Evolutionary conservation across 2,113 vertebrate species (phyloP).

Genomic region (Anhinga anhinga): DNA sequence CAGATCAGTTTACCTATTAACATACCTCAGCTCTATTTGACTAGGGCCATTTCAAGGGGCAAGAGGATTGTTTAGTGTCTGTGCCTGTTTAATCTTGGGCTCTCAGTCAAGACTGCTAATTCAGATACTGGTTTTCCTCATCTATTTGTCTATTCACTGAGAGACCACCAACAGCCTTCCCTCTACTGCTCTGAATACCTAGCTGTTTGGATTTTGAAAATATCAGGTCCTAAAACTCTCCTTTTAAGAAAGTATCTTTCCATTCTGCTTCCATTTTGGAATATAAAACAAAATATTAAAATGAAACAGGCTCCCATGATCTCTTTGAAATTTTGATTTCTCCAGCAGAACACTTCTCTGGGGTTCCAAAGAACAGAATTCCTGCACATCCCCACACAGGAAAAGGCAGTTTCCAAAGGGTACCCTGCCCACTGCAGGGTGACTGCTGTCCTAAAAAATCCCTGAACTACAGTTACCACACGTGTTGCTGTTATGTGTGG

Average conservation of each 20-base stretch:
- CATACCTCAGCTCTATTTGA: background rate
- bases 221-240: background rate
- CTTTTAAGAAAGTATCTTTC: background rate
- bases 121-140: background rate
- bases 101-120: background rate
- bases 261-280: background rate
- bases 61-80: background rate
- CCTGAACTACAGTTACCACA: background rate
- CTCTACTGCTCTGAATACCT: background rate
- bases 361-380: background rate
- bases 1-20: constrained; percentile 15
- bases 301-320: background rate
- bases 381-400: background rate
- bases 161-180: constrained; percentile 36
- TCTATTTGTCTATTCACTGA: background rate
- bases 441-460: background rate
- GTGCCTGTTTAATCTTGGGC: background rate
- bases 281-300: background rate
- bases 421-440: background rate
- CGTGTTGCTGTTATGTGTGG: background rate
- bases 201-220: background rate
- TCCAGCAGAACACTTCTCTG: background rate
- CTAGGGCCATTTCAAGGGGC: background rate
- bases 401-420: background rate
- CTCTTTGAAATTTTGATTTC: background rate